Evolutionary conservation across 2,113 vertebrate genomes (phyloP).

Genomic region (Sprattus sprattus): DNA sequence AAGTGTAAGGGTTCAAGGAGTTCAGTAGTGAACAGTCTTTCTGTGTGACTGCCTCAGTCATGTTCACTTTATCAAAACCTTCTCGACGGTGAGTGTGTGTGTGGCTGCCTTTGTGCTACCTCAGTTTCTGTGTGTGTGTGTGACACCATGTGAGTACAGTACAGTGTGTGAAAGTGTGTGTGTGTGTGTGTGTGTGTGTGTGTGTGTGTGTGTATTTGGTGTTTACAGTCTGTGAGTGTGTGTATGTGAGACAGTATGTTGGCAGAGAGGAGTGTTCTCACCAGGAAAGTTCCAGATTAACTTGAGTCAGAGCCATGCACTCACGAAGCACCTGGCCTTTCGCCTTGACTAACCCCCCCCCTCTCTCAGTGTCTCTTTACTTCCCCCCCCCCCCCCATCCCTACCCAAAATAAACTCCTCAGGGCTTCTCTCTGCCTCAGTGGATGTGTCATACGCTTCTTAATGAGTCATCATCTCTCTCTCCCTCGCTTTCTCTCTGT

Average conservation of each 20-base stretch:
- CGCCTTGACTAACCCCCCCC: background rate
- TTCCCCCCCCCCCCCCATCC: background rate
- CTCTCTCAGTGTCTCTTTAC: background rate
- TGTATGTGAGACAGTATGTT: conserved; percentile 15
- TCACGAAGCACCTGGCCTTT: background rate
- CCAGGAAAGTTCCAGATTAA: conserved; percentile 23
- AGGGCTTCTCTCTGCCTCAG: background rate
- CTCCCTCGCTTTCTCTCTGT: conserved; percentile 1
- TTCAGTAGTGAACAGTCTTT: too few species aligned
- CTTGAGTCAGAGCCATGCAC: background rate
- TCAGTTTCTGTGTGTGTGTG: conserved; percentile 36
- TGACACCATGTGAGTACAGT: background rate
- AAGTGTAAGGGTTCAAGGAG: too few species aligned
- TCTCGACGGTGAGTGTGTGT: too few species aligned
- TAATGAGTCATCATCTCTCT: conserved; percentile 29
- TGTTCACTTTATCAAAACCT: too few species aligned
- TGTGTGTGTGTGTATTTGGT: background rate
- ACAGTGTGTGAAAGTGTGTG: background rate
- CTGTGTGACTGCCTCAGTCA: too few species aligned
- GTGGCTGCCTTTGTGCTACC: too few species aligned
- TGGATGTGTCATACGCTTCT: background rate
- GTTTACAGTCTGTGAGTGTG: background rate
- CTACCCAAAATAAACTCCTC: background rate
- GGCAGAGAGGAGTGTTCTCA: background rate
- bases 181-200: conserved; percentile 21